A percentile compares a stretch with the other conserved stretches of the same genome.
Conservation (phyloP, 2,888 invertebrate species). For the Drosophila anomalata region DNA sequence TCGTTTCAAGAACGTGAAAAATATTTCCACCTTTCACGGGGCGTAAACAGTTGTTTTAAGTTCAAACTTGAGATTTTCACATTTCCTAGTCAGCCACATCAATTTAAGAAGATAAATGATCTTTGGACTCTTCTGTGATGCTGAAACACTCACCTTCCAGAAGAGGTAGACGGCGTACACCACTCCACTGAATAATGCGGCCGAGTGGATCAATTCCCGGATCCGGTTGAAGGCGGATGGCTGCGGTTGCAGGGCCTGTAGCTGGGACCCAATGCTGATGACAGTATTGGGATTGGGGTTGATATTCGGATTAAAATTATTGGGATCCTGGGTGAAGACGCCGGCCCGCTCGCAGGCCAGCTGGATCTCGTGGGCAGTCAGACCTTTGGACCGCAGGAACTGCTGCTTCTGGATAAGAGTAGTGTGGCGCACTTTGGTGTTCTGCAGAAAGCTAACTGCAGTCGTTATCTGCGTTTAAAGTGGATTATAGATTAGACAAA, state of each 20-base stretch:
- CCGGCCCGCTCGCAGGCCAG: slow-evolving; percentile 89
- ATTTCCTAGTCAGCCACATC: not conserved
- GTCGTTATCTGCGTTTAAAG: slow-evolving; percentile 88
- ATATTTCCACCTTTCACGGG: not conserved
- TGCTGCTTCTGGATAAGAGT: slow-evolving; percentile 91
- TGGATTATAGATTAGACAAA: slow-evolving; percentile 69
- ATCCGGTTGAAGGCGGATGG: slow-evolving; percentile 85
- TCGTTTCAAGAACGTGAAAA: not conserved
- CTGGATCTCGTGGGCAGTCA: slow-evolving; percentile 90
- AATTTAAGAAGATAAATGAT: not conserved
- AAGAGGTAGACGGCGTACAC: slow-evolving; percentile 91
- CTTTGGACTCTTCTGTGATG: not conserved
- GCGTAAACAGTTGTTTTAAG: not conserved
- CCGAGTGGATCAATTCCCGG: slow-evolving; percentile 89
- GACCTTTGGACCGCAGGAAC: slow-evolving; percentile 91
- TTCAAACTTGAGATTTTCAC: not conserved
- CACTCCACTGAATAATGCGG: slow-evolving; percentile 91
- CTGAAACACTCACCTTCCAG: slow-evolving; percentile 87
- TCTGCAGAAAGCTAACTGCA: slow-evolving; percentile 93
- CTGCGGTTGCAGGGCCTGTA: slow-evolving; percentile 71
- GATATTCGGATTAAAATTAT: slow-evolving; percentile 64
- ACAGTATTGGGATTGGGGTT: slow-evolving; percentile 69
- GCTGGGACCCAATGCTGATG: slow-evolving; percentile 81
- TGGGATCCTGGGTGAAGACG: slow-evolving; percentile 81
- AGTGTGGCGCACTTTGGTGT: slow-evolving; percentile 92